A percentile compares a stretch with the other conserved stretches of the same genome.
These are phyloP conservation scores for Protobothrops mucrosquamatus DNA, from an alignment of 2,113 vertebrate genomes.

Conservation along the genomic window DNA sequence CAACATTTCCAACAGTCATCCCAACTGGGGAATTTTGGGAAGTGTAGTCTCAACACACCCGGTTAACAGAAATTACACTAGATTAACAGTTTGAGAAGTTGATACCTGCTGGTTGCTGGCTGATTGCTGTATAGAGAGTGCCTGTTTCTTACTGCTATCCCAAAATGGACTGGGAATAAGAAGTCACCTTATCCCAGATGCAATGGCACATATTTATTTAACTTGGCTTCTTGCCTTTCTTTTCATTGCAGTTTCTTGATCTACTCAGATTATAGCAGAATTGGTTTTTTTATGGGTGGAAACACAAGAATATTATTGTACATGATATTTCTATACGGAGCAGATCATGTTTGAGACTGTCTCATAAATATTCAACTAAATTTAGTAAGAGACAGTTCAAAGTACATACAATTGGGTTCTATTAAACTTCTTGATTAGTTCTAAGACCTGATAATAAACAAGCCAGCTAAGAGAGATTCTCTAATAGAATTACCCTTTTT, in stretches of 20 bases:
- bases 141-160: background rate
- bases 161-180: background rate
- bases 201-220: background rate
- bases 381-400: slow-evolving; percentile 41
- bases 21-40: background rate
- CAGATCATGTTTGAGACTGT: background rate
- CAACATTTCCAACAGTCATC: background rate
- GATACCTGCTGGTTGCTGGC: background rate
- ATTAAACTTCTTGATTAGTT: slow-evolving; percentile 57
- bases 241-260: background rate
- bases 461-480: slow-evolving; percentile 25
- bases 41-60: background rate
- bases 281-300: background rate
- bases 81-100: background rate
- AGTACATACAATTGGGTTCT: slow-evolving; percentile 46
- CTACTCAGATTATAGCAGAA: background rate
- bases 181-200: background rate
- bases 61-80: background rate
- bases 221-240: background rate
- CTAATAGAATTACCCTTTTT: slow-evolving; percentile 58
- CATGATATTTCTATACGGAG: background rate
- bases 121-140: background rate
- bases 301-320: background rate
- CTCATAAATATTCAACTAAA: background rate
- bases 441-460: slow-evolving; percentile 41